A percentile compares a stretch with the other conserved stretches of the same genome.
These are phyloP conservation scores for Drosophila subquinaria DNA, from an alignment of 2,888 invertebrate genomes.

Conservation along the genomic window DNA sequence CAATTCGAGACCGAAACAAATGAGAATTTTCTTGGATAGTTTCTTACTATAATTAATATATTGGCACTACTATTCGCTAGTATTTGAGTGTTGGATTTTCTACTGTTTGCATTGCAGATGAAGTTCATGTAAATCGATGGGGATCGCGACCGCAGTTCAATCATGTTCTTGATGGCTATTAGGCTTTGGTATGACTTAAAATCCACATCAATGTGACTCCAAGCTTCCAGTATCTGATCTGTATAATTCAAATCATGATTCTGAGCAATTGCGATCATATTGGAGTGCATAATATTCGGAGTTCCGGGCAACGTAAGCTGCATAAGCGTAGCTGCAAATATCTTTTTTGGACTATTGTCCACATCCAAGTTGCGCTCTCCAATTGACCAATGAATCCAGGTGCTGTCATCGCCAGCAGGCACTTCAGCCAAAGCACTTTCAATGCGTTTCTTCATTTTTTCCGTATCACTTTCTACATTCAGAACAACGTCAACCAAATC, in stretches of 20 bases:
- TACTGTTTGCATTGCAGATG: constrained; percentile 88
- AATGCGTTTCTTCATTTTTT: constrained; percentile 88
- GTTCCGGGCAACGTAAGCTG: constrained; percentile 94
- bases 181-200: constrained; percentile 89
- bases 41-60: constrained; percentile 90
- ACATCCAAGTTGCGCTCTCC: constrained; percentile 87
- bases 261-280: constrained; percentile 92
- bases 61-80: constrained; percentile 88
- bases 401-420: constrained; percentile 87
- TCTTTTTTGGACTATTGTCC: constrained; percentile 87
- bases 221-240: constrained; percentile 89
- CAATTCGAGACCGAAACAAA: constrained; percentile 92
- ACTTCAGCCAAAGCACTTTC: constrained; percentile 87
- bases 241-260: constrained; percentile 88
- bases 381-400: constrained; percentile 93
- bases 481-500: constrained; percentile 91
- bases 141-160: constrained; percentile 87
- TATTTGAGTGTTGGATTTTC: constrained; percentile 89
- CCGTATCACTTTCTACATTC: constrained; percentile 87
- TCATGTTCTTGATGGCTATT: constrained; percentile 88
- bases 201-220: constrained; percentile 86
- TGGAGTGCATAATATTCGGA: constrained; percentile 95
- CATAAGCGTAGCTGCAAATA: constrained; percentile 90
- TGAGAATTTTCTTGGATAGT: constrained; percentile 92
- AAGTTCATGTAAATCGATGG: constrained; percentile 91